These are phyloP conservation scores for Harmothoe impar DNA, from an alignment of 2,888 invertebrate species.

Conservation along the genomic window DNA sequence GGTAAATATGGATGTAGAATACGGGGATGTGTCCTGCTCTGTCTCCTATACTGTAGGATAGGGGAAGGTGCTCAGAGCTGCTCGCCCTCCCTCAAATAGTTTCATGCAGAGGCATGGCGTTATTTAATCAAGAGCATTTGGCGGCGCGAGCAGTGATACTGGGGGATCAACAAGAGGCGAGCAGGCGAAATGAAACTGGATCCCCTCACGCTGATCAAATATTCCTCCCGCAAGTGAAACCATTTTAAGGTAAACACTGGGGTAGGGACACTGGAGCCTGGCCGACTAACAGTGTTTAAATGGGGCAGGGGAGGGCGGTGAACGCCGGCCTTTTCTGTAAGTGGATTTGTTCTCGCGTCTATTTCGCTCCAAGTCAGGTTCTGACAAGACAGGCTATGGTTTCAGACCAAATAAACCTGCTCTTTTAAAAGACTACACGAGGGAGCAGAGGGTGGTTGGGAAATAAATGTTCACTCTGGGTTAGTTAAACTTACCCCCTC, in stretches of 20 bases:
- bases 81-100: slow-evolving; percentile 27
- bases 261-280: background rate
- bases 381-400: slow-evolving; percentile 33
- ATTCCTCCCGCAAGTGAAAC: slow-evolving; percentile 51
- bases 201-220: slow-evolving; percentile 41
- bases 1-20: slow-evolving; percentile 13
- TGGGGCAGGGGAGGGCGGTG: background rate
- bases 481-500: background rate
- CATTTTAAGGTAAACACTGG: slow-evolving; percentile 51
- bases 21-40: background rate
- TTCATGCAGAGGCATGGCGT: slow-evolving; percentile 47
- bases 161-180: slow-evolving; percentile 30
- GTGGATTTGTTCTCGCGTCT: slow-evolving; percentile 43
- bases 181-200: slow-evolving; percentile 35
- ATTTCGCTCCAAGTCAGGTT: slow-evolving; percentile 7
- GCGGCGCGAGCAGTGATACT: slow-evolving; percentile 32
- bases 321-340: slow-evolving; percentile 9
- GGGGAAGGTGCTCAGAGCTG: background rate
- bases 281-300: slow-evolving; percentile 52
- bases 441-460: background rate
- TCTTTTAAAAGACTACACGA: background rate
- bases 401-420: background rate
- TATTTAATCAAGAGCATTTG: slow-evolving; percentile 39
- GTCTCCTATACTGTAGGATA: background rate
- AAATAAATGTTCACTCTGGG: background rate